Conservation (phyloP, 2,797 vertebrate genomes). For the Cuculus canorus region DNA sequence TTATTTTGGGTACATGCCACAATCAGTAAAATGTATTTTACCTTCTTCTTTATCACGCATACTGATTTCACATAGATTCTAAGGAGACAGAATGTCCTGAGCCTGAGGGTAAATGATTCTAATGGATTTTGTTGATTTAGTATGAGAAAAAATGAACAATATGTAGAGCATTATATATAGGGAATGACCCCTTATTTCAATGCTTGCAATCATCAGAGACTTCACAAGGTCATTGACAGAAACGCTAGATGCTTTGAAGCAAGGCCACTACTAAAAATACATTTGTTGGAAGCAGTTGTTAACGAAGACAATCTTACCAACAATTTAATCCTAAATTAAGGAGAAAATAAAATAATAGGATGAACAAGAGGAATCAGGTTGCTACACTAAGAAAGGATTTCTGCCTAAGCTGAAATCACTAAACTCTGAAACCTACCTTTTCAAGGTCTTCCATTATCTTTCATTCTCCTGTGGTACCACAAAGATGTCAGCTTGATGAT, state of each 20-base stretch:
- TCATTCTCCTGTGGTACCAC: slow-evolving; percentile 23
- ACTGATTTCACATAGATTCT: neutral
- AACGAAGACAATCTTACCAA: neutral
- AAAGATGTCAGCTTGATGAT: slow-evolving; percentile 42
- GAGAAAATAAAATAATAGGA: neutral
- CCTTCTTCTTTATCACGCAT: neutral
- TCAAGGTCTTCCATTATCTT: slow-evolving; percentile 60
- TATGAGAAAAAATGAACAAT: neutral
- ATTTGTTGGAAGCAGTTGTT: neutral
- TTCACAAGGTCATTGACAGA: neutral
- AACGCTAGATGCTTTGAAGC: neutral
- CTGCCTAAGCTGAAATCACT: neutral
- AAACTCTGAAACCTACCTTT: slow-evolving; percentile 28
- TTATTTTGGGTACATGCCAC: neutral
- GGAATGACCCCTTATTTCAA: neutral
- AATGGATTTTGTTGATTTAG: neutral
- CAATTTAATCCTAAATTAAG: neutral
- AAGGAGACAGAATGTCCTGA: neutral
- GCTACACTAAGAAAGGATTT: neutral
- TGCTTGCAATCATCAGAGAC: neutral
- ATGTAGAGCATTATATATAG: neutral
- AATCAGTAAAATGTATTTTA: neutral
- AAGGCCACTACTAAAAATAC: neutral
- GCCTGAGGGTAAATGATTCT: neutral
- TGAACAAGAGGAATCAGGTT: neutral